Base-by-base conservation (phyloP, 2,797 vertebrate species). In the Enteromius viviparus region DNA sequence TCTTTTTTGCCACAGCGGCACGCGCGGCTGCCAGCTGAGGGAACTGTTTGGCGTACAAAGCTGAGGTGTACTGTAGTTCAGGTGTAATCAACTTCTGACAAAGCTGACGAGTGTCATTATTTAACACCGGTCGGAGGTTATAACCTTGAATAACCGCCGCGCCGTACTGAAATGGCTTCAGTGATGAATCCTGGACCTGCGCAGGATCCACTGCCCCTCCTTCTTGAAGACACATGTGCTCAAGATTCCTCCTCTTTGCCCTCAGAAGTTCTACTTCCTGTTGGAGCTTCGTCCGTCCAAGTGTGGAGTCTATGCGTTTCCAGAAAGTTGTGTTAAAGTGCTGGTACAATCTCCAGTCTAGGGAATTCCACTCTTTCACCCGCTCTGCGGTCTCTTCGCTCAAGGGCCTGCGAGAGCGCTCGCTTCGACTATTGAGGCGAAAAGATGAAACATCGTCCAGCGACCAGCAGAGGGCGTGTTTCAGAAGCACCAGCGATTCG, bases 301-400 rank as follows among this genome's bases (percentile, higher is more conserved):
- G 82, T 29, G 90, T 87, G 0, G 89, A 81, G 11, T 91, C 88
- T 75, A 96, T 90, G 49, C 85, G 94, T 42, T 83, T 89, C 97
- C 97, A 97, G 89, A 98, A 96, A 26, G 92, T 96, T 82, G 87
- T 70, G 72, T 97, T 97, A 88, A 97, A 97, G 85, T 97, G 95
- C 70, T 89, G 78, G 89, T 97, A 97, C 45, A 98, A 93, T 75
- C 88, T 90, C 96, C 96, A 97, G 89, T 97, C 96, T 40, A 97
- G 90, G 0, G 93, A 92, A 42, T 95, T 96, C 97, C 97, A 98
- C 0, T 0, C 47, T 87, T 90, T 92, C 47, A 95, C 89, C 17
- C 86, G 92, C 81, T 95, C 94, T 42, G 78, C 80, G 0, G 90
- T 94, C 80, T 89, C 82, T 0, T 78, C 79, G 2, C 80, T 91